Evolutionary conservation across 2,797 vertebrate species (phyloP), one percentile per base, ranked within the genome.

Genomic region (Muscicapa striata): DNA sequence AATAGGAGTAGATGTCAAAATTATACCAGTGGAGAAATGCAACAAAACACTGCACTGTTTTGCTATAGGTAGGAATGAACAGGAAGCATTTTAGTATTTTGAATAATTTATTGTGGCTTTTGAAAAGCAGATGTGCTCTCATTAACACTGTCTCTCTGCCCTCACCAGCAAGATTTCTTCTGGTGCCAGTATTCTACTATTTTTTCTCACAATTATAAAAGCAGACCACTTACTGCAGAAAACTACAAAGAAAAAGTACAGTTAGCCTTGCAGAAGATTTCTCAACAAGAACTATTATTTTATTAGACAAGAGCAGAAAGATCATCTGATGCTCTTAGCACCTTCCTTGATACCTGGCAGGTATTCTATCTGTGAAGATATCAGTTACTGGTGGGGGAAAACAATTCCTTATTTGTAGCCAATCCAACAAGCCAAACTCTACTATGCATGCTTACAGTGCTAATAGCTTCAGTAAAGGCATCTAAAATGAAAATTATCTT

Each of bases 41-140:
- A 93, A 59, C 62, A 73, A 84, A 72, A 87, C 34, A 61, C 29
- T 36, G 38, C 66, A 48, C 19, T 94, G 38, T 49, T 95, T 61
- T 80, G 38, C 75, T 83, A 73, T 70, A 95, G 69, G 83, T 90
- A 81, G 70, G 48, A 93, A 76, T 10, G 48, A 93, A 90, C 69
- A 88, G 83, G 82, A 96, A 95, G 45, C 83, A 73, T 93, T 90
- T 94, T 41, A 93, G 43, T 84, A 90, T 86, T 96, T 86, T 95
- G 85, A 96, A 96, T 93, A 95, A 94, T 90, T 96, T 91, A 95
- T 94, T 38, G 79, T 72, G 82, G 90, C 54, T 93, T 92, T 90
- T 68, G 85, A 94, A 94, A 90, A 89, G 55, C 91, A 93, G 67
- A 96, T 93, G 69, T 85, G 75, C 73, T 90, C 78, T 96, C 82